These are phyloP conservation scores for Phyto melanocephala DNA, from an alignment of 2,888 invertebrate genomes.

Conservation along the genomic window DNA sequence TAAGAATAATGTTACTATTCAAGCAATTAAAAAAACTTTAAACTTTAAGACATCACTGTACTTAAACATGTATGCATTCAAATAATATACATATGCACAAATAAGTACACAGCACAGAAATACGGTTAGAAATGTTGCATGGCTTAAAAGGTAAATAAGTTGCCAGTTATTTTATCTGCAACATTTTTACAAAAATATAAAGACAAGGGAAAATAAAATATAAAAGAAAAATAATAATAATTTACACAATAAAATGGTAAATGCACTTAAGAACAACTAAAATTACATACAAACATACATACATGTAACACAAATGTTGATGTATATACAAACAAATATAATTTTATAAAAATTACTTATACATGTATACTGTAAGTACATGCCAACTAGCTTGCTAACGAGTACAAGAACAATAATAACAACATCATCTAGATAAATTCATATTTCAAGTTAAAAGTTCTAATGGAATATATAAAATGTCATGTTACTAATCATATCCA, in stretches of 20 bases:
- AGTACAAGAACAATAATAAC: not conserved
- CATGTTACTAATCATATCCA: conserved; percentile 32
- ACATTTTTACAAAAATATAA: conserved; percentile 20
- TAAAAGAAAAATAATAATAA: conserved; percentile 6
- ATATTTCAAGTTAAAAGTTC: conserved; percentile 44
- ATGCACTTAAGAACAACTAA: conserved; percentile 34
- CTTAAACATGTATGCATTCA: not conserved
- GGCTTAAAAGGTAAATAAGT: conserved; percentile 50
- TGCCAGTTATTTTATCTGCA: conserved; percentile 56
- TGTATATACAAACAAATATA: not conserved
- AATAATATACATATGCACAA: too few species aligned
- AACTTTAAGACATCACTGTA: not conserved
- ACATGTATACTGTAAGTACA: not conserved
- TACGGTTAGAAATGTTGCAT: conserved; percentile 40
- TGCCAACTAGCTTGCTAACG: not conserved
- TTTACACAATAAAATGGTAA: conserved; percentile 45
- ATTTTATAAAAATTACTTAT: not conserved
- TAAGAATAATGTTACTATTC: too few species aligned
- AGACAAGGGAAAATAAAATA: not conserved
- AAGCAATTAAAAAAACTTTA: not conserved
- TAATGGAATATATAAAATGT: conserved; percentile 50
- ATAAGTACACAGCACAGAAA: not conserved
- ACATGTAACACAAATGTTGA: not conserved
- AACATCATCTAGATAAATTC: not conserved
- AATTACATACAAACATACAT: not conserved